phyloP scores from a whole-genome alignment of 2,888 invertebrate genomes.

The Agriopis marginaria region DNA sequence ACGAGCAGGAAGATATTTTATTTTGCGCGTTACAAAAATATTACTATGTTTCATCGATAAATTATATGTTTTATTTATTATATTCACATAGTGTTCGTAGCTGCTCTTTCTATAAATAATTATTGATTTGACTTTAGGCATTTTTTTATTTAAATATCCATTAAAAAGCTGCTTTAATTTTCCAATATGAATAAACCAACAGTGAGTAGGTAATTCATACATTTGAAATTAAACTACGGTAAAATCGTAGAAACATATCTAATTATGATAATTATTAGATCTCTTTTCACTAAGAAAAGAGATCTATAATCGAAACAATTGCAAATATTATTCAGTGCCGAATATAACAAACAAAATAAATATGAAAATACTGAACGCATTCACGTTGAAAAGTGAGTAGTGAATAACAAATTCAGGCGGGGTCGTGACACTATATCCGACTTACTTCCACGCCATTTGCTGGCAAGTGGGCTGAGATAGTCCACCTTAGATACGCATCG shows the following conservation, averaged over 20 bases:
- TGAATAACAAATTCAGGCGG: conserved; percentile 66
- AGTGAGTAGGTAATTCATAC: too few species aligned
- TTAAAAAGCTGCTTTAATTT: too few species aligned
- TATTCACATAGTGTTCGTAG: neutral
- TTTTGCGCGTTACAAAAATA: conserved; percentile 1
- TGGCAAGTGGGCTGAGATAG: conserved; percentile 82
- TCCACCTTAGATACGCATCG: conserved; percentile 79
- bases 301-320: neutral
- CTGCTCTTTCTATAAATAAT: neutral
- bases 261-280: neutral
- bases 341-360: conserved; percentile 19
- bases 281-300: too few species aligned
- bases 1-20: conserved; percentile 12
- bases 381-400: conserved; percentile 64
- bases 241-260: neutral
- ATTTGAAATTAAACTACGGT: too few species aligned
- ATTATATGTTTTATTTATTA: too few species aligned
- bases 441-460: conserved; percentile 81
- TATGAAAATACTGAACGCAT: conserved; percentile 49
- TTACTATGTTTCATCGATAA: neutral
- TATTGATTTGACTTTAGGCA: neutral
- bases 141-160: too few species aligned
- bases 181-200: too few species aligned
- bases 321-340: conserved; percentile 2
- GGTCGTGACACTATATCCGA: conserved; percentile 74